Conservation (phyloP, 2,797 vertebrate genomes). For the Platalea minor region DNA sequence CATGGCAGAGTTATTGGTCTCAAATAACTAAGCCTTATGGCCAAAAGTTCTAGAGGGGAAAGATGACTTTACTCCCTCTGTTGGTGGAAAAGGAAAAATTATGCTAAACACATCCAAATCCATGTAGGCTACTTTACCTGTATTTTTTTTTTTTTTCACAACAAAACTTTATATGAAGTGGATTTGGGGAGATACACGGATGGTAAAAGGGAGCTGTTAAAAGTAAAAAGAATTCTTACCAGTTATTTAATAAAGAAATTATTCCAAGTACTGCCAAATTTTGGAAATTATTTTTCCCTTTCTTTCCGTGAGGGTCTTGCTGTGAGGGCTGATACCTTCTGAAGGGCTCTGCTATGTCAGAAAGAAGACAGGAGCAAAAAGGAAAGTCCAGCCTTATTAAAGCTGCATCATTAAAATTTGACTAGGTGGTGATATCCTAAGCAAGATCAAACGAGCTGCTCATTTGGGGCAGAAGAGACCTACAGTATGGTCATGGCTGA, state of each 20-base stretch:
- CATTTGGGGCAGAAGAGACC: neutral
- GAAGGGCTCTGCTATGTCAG: neutral
- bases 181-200: neutral
- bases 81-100: constrained; percentile 27
- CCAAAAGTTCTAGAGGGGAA: neutral
- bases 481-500: neutral
- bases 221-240: neutral
- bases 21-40: neutral
- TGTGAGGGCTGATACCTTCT: neutral
- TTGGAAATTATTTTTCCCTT: neutral
- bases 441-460: neutral
- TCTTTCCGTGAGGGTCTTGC: neutral
- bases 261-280: neutral
- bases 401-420: neutral
- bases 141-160: neutral
- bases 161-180: neutral
- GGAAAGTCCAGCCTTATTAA: neutral
- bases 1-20: neutral
- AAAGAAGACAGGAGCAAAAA: neutral
- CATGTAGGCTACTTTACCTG: neutral
- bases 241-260: neutral
- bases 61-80: constrained; percentile 36
- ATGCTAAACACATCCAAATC: neutral
- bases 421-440: neutral
- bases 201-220: neutral